A percentile compares a stretch with the other conserved stretches of the same genome.
Evolutionary conservation across 2,888 invertebrate species (phyloP).

Genomic region (Calliscelio sp.): DNA sequence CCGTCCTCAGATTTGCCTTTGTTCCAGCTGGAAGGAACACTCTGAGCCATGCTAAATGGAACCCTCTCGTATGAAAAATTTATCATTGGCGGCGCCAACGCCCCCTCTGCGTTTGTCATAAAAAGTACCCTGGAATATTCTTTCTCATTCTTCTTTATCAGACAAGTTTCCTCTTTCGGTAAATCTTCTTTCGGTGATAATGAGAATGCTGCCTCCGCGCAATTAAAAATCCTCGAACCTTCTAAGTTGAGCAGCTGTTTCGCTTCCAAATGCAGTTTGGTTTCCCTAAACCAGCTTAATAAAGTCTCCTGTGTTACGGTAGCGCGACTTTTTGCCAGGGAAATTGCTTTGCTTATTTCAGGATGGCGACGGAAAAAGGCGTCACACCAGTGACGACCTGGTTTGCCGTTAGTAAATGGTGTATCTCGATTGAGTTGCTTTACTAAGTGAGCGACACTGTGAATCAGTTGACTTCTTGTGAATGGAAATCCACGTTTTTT

Average conservation of each 20-base stretch:
- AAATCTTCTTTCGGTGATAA: constrained; percentile 41
- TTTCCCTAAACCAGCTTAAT: constrained; percentile 7
- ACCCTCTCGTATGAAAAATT: constrained; percentile 81
- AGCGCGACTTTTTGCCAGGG: constrained; percentile 6
- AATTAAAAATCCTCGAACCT: constrained; percentile 33
- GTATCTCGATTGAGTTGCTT: constrained; percentile 57
- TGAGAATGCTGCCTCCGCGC: constrained; percentile 42
- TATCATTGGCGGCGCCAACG: constrained; percentile 76
- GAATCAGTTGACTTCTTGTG: constrained; percentile 53
- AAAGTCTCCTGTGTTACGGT: constrained; percentile 9
- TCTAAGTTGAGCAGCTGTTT: constrained; percentile 26
- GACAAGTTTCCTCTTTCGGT: too few relatives aligned
- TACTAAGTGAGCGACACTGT: constrained; percentile 60
- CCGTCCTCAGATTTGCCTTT: constrained; percentile 83
- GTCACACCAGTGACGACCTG: constrained; percentile 71
- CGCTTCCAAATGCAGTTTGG: background rate
- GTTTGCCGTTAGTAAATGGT: constrained; percentile 62
- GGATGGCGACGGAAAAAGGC: constrained; percentile 68
- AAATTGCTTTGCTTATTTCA: background rate
- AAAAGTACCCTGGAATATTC: constrained; percentile 43
- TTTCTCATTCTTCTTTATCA: constrained; percentile 33
- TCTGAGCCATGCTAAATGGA: constrained; percentile 74
- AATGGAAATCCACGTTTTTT: background rate
- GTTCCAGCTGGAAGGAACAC: constrained; percentile 81
- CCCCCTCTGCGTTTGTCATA: constrained; percentile 75